A percentile compares a stretch with the other conserved stretches of the same genome.
These are phyloP conservation scores for Hozukius guyotensis DNA, from an alignment of 2,797 vertebrate genomes.

Conservation along the genomic window DNA sequence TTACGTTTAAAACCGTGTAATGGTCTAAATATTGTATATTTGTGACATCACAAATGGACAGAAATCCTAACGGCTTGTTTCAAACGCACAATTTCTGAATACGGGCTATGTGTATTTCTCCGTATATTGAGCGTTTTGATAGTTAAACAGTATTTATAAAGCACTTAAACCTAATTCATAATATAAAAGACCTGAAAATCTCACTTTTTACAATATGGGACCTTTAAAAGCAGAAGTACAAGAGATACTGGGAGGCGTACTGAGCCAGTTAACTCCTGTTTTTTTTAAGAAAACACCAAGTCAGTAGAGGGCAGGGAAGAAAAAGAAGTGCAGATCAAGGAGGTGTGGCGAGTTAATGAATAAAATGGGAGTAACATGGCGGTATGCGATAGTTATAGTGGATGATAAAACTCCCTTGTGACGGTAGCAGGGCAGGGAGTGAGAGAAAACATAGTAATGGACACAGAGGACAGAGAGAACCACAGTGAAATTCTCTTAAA, in stretches of 20 bases:
- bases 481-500: conserved; percentile 48
- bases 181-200: too few species aligned
- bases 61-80: too few species aligned
- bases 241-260: neutral
- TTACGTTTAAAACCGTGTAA: too few species aligned
- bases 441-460: conserved; percentile 38
- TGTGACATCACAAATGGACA: too few species aligned
- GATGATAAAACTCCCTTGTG: conserved; percentile 43
- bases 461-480: conserved; percentile 49
- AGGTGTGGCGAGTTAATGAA: conserved; percentile 46
- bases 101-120: too few species aligned
- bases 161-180: too few species aligned
- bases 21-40: too few species aligned
- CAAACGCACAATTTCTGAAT: too few species aligned
- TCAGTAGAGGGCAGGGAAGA: conserved; percentile 1
- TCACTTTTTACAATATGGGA: too few species aligned
- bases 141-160: too few species aligned
- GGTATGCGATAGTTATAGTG: conserved; percentile 20
- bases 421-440: conserved; percentile 19
- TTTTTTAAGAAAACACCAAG: conserved; percentile 16
- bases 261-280: conserved; percentile 8
- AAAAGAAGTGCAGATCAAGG: conserved; percentile 17
- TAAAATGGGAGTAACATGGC: conserved; percentile 51
- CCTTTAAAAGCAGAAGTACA: conserved; percentile 27
- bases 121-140: too few species aligned